phyloP scores from a whole-genome alignment of 1,140 invertebrate species.

The Parasteatoda tepidariorum region DNA sequence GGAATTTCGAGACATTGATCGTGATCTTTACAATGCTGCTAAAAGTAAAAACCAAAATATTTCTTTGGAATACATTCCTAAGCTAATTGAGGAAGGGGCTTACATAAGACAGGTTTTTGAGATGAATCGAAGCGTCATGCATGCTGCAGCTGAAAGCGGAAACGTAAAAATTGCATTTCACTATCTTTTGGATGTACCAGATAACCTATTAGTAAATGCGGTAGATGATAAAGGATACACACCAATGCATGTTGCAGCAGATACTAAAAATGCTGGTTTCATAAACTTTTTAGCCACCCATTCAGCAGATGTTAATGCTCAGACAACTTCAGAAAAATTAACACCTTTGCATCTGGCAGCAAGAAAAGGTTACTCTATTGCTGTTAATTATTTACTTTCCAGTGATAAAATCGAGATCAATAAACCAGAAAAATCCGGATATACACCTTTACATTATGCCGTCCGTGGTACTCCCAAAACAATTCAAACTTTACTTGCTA shows the following conservation, averaged over 20 bases:
- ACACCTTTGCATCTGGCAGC: constrained; percentile 7
- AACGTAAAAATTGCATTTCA: not conserved
- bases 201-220: not conserved
- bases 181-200: no score
- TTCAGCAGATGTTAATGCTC: not conserved
- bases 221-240: not conserved
- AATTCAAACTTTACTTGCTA: not conserved
- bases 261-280: not conserved
- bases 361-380: not conserved
- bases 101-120: not conserved
- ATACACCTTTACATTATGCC: constrained; percentile 1
- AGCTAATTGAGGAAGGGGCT: not conserved
- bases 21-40: constrained; percentile 12
- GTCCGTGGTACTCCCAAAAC: not conserved
- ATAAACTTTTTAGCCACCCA: not conserved
- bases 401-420: not conserved
- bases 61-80: not conserved
- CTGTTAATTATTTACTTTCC: not conserved
- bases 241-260: constrained; percentile 5
- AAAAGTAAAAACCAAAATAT: not conserved
- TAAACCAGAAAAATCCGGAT: not conserved
- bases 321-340: not conserved
- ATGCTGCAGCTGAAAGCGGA: constrained; percentile 10
- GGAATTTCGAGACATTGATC: constrained; percentile 4
- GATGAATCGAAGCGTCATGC: not conserved